phyloP scores from a whole-genome alignment of 2,797 vertebrate species.

The Pangasius mekongensis region DNA sequence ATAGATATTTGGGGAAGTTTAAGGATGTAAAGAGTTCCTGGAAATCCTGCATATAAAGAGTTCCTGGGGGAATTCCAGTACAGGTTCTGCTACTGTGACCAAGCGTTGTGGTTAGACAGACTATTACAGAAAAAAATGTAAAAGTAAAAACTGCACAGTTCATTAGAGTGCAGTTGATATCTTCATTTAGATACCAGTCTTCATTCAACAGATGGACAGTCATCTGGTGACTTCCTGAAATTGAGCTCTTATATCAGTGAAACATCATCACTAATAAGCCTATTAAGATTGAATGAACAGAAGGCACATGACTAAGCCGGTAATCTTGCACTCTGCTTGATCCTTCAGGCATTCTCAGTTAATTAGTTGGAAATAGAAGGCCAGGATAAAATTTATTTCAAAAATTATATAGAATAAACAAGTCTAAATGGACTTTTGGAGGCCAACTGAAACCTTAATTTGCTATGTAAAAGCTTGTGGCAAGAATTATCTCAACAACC shows the following conservation, averaged over 20 bases:
- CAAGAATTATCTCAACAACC: neutral
- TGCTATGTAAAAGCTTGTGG: neutral
- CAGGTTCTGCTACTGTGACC: slow-evolving; percentile 35
- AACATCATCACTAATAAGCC: slow-evolving; percentile 44
- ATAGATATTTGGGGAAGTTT: slow-evolving; percentile 31
- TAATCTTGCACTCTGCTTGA: slow-evolving; percentile 30
- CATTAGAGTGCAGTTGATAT: slow-evolving; percentile 14
- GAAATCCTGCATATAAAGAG: neutral
- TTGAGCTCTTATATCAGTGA: slow-evolving; percentile 21
- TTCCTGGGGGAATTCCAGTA: slow-evolving; percentile 24
- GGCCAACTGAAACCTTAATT: slow-evolving; percentile 5
- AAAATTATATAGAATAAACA: slow-evolving; percentile 19
- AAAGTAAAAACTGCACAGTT: slow-evolving; percentile 4
- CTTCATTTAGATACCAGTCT: slow-evolving; percentile 13
- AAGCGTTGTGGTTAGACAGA: slow-evolving; percentile 14
- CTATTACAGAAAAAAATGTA: neutral
- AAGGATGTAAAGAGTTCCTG: slow-evolving; percentile 21
- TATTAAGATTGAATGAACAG: slow-evolving; percentile 39
- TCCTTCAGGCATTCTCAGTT: slow-evolving; percentile 21
- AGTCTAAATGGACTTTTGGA: neutral
- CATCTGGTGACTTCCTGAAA: slow-evolving; percentile 29
- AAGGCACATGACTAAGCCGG: slow-evolving; percentile 24
- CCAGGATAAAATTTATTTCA: slow-evolving; percentile 31
- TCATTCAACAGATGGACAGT: slow-evolving; percentile 40
- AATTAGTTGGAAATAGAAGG: slow-evolving; percentile 20